Base-by-base conservation (phyloP, 2,113 vertebrate genomes). In the Atrichornis clamosus region DNA sequence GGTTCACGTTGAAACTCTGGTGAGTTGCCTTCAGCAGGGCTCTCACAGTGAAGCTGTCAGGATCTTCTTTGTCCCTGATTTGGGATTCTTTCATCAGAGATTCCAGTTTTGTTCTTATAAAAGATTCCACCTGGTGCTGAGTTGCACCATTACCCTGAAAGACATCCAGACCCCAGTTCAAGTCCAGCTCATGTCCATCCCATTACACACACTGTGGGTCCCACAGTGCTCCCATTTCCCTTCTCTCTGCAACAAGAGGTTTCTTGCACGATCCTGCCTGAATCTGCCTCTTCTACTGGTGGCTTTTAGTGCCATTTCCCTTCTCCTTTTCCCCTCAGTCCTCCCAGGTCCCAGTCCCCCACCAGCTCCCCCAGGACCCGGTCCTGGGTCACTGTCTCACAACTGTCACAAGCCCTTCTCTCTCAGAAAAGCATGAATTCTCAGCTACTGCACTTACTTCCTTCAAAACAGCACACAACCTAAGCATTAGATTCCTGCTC, bases 31-130 rank as follows among this genome's bases (percentile, higher is more conserved):
- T 98, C 32, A 99, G 97, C 53, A 99, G 97, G 1, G 99, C 99
- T 83, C 98, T 97, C 96, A 99, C 99, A 22, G 99, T 99, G 97
- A 99, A 99, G 97, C 99, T 99, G 97, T 99, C 99, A 1, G 98
- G 97, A 67, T 99, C 99, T 96, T 99, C 99, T 93, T 99, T 99
- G 97, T 99, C 99, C 77, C 99, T 98, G 44, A 99, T 99, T 47
- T 98, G 98, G 92, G 99, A 99, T 97, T 99, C 99, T 94, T 99
- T 99, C 19, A 99, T 93, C 74, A 99, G 98, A 32, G 99, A 99
- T 95, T 99, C 99, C 95, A 99, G 98, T 87, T 99, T 99, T 76
- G 99, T 99, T 91, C 99, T 98, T 95, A 99, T 99, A 82, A 99
- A 99, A 64, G 98, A 99, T 96, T 99, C 99, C 82, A 99, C 98